phyloP scores from a whole-genome alignment of 1,140 invertebrate genomes.

The Drosophila bifasciata region DNA sequence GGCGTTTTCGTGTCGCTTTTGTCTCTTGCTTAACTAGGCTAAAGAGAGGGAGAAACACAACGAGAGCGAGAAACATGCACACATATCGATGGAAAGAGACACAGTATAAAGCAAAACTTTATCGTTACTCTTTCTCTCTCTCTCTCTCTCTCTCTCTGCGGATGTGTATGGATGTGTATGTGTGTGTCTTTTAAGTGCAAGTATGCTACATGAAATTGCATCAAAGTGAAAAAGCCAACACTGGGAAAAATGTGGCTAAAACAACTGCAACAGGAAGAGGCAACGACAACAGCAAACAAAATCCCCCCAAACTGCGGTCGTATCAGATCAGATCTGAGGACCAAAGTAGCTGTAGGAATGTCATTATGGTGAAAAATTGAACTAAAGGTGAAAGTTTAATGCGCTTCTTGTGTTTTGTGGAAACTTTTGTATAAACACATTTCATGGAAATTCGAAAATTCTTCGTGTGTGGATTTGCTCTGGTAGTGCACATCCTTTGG shows the following conservation, averaged over 20 bases:
- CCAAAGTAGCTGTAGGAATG: constrained; percentile 20
- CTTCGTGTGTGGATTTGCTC: too few species aligned
- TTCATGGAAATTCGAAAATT: not conserved
- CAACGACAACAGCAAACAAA: constrained; percentile 4
- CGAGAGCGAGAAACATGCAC: not conserved
- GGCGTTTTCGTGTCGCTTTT: constrained; percentile 60
- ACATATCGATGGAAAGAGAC: too few species aligned
- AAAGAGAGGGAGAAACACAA: not conserved
- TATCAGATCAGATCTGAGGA: constrained; percentile 3
- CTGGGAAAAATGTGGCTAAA: constrained; percentile 24
- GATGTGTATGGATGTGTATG: constrained; percentile 3
- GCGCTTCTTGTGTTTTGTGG: constrained; percentile 12
- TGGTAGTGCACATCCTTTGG: too few species aligned
- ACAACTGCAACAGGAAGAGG: not conserved
- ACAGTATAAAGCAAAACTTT: constrained; percentile 47
- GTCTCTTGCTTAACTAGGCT: constrained; percentile 40
- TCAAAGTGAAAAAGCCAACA: constrained; percentile 49
- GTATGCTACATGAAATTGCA: constrained; percentile 55
- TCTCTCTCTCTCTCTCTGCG: too few species aligned
- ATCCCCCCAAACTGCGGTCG: not conserved
- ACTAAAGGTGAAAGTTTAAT: constrained; percentile 27
- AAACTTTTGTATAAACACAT: constrained; percentile 5
- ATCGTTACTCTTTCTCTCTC: constrained; percentile 53
- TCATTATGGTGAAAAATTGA: constrained; percentile 12
- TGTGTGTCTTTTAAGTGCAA: constrained; percentile 36